These are phyloP conservation scores for Haemorhous mexicanus DNA, from an alignment of 2,113 vertebrate species.

Conservation along the genomic window DNA sequence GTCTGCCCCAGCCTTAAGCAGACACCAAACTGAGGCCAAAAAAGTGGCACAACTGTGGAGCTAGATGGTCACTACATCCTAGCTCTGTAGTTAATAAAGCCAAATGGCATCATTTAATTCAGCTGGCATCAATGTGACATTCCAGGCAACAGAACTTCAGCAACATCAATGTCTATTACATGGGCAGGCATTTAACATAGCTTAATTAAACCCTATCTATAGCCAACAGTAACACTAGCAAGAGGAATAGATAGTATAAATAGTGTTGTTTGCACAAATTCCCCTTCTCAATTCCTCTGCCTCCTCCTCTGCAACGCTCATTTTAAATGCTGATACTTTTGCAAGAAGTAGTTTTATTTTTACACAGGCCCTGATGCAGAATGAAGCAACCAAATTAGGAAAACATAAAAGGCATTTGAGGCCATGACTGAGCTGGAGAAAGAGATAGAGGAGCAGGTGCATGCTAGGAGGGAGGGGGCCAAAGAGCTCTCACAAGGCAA, in stretches of 20 bases:
- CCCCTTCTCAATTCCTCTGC: slow-evolving; percentile 38
- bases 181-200: slow-evolving; percentile 30
- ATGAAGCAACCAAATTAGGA: slow-evolving; percentile 20
- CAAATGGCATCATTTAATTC: slow-evolving; percentile 46
- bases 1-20: not conserved
- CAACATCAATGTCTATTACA: slow-evolving; percentile 37
- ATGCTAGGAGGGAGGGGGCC: not conserved
- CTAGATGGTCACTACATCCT: not conserved
- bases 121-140: slow-evolving; percentile 54
- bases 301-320: slow-evolving; percentile 17
- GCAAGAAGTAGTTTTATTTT: slow-evolving; percentile 36
- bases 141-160: slow-evolving; percentile 37
- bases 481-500: not conserved
- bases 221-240: slow-evolving; percentile 63
- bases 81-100: not conserved
- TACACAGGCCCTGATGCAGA: not conserved
- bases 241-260: slow-evolving; percentile 41
- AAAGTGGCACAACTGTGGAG: not conserved
- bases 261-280: slow-evolving; percentile 32
- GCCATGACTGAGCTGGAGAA: not conserved
- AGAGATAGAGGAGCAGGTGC: slow-evolving; percentile 40
- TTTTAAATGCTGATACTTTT: slow-evolving; percentile 24
- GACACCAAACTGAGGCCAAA: not conserved
- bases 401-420: not conserved
- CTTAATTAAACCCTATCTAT: slow-evolving; percentile 71